These are phyloP conservation scores for Pelecanus crispus DNA, from an alignment of 2,113 vertebrate genomes.

Conservation along the genomic window DNA sequence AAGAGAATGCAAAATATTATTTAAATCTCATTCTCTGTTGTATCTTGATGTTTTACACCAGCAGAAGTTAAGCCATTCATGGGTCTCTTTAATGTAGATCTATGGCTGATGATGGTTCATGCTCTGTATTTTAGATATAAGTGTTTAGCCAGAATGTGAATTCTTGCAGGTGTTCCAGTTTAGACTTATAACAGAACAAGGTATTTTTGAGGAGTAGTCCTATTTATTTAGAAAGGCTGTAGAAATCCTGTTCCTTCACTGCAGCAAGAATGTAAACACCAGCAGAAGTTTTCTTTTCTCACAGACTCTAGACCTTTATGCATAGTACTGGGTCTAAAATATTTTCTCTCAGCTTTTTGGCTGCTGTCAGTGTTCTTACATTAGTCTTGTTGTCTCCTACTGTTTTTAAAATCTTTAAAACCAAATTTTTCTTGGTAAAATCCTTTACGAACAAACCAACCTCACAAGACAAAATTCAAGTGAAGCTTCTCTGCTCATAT, in stretches of 20 bases:
- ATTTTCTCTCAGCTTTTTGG: background rate
- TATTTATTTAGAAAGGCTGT: background rate
- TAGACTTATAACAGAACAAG: background rate
- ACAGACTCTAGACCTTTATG: background rate
- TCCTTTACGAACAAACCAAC: background rate
- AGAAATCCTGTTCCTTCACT: background rate
- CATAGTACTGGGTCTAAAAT: background rate
- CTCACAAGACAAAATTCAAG: background rate
- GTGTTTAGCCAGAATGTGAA: background rate
- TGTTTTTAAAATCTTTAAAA: background rate
- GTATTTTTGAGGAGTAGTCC: background rate
- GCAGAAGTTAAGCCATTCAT: background rate
- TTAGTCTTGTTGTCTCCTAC: background rate
- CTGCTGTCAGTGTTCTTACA: background rate
- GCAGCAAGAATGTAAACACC: background rate
- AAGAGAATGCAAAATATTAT: background rate
- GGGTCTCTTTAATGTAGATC: background rate
- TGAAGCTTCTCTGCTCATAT: background rate
- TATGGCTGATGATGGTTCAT: background rate
- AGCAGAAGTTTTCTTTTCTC: background rate
- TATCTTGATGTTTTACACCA: background rate
- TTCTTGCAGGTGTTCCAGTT: background rate
- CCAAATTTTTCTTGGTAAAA: too few relatives aligned
- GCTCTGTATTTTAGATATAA: background rate
- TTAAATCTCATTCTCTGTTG: background rate